Evolutionary conservation across 2,113 vertebrate species (phyloP).

Genomic region (Aplodontia rufa): DNA sequence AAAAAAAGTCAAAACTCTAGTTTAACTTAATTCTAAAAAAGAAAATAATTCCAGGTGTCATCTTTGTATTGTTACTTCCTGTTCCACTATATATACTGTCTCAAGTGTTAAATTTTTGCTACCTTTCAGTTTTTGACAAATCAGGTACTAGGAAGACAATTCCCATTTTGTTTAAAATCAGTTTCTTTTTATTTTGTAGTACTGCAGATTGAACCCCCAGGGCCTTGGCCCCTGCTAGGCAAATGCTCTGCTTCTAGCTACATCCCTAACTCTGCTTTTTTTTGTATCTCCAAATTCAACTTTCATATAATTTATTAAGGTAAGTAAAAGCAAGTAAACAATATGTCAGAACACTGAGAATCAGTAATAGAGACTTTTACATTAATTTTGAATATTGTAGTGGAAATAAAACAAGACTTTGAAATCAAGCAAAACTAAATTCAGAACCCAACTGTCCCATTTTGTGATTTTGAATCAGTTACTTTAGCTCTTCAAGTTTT

Average conservation of each 20-base stretch:
- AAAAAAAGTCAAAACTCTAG: conserved; percentile 40
- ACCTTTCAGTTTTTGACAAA: not conserved
- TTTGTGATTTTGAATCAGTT: not conserved
- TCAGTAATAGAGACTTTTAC: not conserved
- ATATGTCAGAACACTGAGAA: not conserved
- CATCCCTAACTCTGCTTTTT: not conserved
- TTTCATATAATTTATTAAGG: not conserved
- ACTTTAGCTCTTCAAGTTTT: not conserved
- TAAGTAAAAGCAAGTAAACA: not conserved
- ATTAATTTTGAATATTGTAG: not conserved
- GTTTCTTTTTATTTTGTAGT: not conserved
- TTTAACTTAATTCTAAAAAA: conserved; percentile 39
- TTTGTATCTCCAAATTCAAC: not conserved
- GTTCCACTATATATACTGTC: not conserved
- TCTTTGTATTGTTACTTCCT: conserved; percentile 36
- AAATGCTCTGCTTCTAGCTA: not conserved
- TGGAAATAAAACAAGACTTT: not conserved
- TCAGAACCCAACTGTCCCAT: not conserved
- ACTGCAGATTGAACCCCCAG: too few species aligned
- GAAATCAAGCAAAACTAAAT: not conserved
- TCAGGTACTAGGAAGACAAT: not conserved
- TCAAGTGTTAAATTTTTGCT: conserved; percentile 50
- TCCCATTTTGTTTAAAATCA: not conserved
- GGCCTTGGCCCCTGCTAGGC: too few species aligned
- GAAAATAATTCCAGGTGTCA: not conserved